These are phyloP conservation scores for Pararge aegeria DNA, from an alignment of 1,140 invertebrate species.

Conservation along the genomic window DNA sequence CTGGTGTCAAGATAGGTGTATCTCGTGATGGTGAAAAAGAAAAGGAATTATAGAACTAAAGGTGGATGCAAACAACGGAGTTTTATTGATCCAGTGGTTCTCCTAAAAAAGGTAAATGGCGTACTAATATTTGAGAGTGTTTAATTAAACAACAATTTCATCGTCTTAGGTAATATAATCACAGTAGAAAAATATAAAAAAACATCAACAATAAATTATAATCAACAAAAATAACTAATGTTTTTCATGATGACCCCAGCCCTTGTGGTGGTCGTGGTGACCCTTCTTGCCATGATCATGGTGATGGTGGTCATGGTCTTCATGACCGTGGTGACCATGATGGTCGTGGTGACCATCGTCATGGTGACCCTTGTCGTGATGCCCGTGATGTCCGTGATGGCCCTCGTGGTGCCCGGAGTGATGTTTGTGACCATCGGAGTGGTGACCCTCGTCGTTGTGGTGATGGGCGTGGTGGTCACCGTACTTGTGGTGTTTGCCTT, in stretches of 20 bases:
- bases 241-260: slow-evolving; percentile 80
- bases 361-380: slow-evolving; percentile 82
- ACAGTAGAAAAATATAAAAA: neutral
- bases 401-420: slow-evolving; percentile 82
- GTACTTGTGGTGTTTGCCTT: slow-evolving; percentile 82
- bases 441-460: slow-evolving; percentile 79
- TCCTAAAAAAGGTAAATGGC: no score
- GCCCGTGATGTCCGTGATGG: slow-evolving; percentile 81
- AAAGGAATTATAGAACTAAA: no score
- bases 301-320: slow-evolving; percentile 83
- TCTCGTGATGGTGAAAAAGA: no score
- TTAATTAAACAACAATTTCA: neutral
- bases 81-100: no score
- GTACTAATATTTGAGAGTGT: neutral
- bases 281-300: slow-evolving; percentile 84
- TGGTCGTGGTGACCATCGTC: slow-evolving; percentile 81
- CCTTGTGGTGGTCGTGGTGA: slow-evolving; percentile 83
- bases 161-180: neutral
- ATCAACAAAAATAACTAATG: slow-evolving; percentile 38
- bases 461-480: slow-evolving; percentile 81
- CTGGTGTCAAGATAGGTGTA: no score
- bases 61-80: no score
- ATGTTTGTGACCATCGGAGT: slow-evolving; percentile 82
- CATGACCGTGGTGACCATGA: slow-evolving; percentile 83
- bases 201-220: neutral